phyloP scores from a whole-genome alignment of 2,113 vertebrate species.

The Formicarius rufipectus region DNA sequence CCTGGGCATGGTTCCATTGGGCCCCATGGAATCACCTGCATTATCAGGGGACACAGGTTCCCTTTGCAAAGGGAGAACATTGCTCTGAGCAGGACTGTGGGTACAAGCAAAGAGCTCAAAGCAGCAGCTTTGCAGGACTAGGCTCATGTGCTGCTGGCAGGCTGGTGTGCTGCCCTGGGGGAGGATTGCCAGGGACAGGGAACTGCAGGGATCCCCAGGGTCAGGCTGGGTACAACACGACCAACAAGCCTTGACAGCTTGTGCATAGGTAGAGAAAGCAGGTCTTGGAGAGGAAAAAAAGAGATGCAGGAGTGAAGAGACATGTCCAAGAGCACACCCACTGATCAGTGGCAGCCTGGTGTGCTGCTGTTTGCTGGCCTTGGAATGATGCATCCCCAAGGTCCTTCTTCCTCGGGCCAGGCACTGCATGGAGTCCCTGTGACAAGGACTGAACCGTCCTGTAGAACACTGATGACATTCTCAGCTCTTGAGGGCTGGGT shows the following conservation, averaged over 20 bases:
- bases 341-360: fast-evolving
- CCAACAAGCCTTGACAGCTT: fast-evolving
- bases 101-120: not conserved
- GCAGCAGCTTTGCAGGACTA: not conserved
- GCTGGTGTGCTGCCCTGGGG: not conserved
- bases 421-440: not conserved
- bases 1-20: fast-evolving
- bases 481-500: not conserved
- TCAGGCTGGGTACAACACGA: not conserved
- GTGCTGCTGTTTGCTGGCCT: not conserved
- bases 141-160: not conserved
- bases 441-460: not conserved
- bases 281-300: not conserved
- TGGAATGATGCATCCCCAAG: not conserved
- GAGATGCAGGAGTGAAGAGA: not conserved
- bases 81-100: fast-evolving
- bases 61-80: not conserved
- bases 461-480: not conserved
- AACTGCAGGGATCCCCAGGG: fast-evolving
- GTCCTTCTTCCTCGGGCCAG: not conserved
- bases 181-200: not conserved
- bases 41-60: not conserved
- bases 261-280: not conserved
- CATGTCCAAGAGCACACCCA: not conserved
- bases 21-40: not conserved